Evolutionary conservation across 53 echinoderm and acorn worm species (phyloP).

Genomic region (Mesocentrotus franciscanus): DNA sequence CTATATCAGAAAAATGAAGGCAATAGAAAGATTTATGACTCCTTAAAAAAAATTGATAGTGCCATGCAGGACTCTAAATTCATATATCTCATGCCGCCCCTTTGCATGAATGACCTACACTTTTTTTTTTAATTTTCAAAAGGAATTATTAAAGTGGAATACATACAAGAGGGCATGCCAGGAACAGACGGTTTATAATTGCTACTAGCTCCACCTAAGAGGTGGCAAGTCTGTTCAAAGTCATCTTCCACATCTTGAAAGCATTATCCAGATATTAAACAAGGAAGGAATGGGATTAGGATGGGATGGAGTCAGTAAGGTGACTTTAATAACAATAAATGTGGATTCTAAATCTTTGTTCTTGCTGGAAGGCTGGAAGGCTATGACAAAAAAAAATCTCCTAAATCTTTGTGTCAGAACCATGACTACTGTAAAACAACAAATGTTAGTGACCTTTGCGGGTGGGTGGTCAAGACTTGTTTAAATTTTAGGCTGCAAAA

Average conservation of each 20-base stretch:
- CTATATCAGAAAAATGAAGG: too few species aligned
- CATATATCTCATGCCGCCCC: conserved; percentile 31
- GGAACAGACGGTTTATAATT: conserved; percentile 37
- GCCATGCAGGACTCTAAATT: neutral
- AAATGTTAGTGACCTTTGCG: neutral
- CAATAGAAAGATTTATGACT: too few species aligned
- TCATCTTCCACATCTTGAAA: conserved; percentile 18
- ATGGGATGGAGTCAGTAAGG: neutral
- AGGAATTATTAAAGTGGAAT: neutral
- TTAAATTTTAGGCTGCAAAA: too few species aligned
- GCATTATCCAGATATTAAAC: neutral
- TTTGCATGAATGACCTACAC: neutral
- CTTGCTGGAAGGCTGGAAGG: neutral
- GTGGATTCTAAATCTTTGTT: neutral
- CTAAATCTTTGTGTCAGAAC: neutral
- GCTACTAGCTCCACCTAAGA: neutral
- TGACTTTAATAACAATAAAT: neutral
- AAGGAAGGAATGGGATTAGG: neutral
- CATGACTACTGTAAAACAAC: neutral
- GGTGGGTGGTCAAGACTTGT: too few species aligned
- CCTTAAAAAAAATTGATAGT: too few species aligned
- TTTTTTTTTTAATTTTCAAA: neutral
- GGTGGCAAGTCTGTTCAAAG: conserved; percentile 30
- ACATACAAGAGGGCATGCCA: conserved; percentile 18
- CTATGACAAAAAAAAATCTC: neutral